Evolutionary conservation across 1,140 invertebrate species (phyloP), one percentile per base, ranked within the genome.

Genomic region (Gryon sp.): DNA sequence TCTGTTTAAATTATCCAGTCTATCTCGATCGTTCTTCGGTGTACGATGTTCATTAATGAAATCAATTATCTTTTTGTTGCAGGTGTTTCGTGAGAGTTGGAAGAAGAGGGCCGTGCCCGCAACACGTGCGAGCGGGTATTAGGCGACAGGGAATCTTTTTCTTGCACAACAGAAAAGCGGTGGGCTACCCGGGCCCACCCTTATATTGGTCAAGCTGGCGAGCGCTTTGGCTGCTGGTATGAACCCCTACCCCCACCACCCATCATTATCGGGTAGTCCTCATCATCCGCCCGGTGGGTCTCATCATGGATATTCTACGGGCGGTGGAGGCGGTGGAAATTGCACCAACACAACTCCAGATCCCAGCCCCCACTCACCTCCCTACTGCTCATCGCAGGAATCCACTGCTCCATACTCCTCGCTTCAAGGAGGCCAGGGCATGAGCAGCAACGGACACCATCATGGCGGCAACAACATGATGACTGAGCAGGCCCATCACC

Each of bases 211-310:
- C 88, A 89, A 89, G 81, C 88, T 89, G 88, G 87, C 88, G 86
- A 88, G 87, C 85, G 87, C 88, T 82, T 63, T 89, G 80, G 87
- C 87, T 83, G 86, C 88, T 84, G 87, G 85, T 83, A 89, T 90
- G 89, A 90, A 90, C 87, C 89, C 89, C 76, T 88, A 88, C 80
- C 87, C 88, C 72, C 87, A 88, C 79, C 88, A 88, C 79, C 82
- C 87, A 57, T 87, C 88, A 78, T 82, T 89, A 50, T 84, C 86
- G 80, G 88, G 87, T 74, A 89, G 87, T 82, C 88, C 87, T 28
- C 87, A 88, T 82, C 88, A 88, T 62, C 79, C 85, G 43, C 83
- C 86, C 28, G 83, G 83, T 53, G 83, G 83, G 38, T 76, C 82
- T 36, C 86, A 88, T 77, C 86, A 87, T 75, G 83, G 82, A 9